Evolutionary conservation across 2,888 invertebrate species (phyloP), one percentile per base, ranked within the genome.

Genomic region (Melitaea athalia): DNA sequence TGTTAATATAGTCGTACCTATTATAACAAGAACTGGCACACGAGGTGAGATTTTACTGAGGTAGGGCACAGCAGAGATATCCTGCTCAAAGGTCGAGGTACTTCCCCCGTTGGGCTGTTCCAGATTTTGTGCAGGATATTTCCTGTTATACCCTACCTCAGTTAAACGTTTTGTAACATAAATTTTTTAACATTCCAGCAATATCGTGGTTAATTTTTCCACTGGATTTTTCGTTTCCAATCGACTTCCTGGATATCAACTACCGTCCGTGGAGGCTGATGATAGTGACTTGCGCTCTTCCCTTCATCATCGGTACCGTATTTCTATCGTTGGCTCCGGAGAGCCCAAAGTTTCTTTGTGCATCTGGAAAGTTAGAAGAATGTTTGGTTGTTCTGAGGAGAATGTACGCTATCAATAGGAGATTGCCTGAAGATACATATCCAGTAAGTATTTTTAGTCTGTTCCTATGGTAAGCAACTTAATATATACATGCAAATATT

Each of bases 211-310:
- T 94, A 0, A 93, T 97, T 11, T 93, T 97, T 0, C 96, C 96
- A 0, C 75, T 92, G 1, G 84, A 92, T 5, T 88, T 94, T 75
- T 84, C 93, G 0, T 75, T 90, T 4, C 85, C 90, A 0, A 87
- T 93, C n/a, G 72, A 81, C 0, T 81, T 93, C 64, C 81, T 95
- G 52, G 92, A 87, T 62, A 88, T 96, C 69, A 81, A 84, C 0
- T 95, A 95, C 79, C 93, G 95, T 47, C 95, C 97, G 0, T 97
- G 97, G 97, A 92, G 97, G 7, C 81, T 97, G 6, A 94, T 96
- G 68, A 85, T 97, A 3, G 92, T 95, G 0, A 84, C 95, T 0
- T 94, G 96, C 69, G 94, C 95, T 0, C 49, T 96, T 3, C 95
- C 97, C 0, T 95, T 95, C 76, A 78, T 95, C 0, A 61, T 95